phyloP scores from a whole-genome alignment of 2,113 vertebrate genomes.

The Haemorhous mexicanus region DNA sequence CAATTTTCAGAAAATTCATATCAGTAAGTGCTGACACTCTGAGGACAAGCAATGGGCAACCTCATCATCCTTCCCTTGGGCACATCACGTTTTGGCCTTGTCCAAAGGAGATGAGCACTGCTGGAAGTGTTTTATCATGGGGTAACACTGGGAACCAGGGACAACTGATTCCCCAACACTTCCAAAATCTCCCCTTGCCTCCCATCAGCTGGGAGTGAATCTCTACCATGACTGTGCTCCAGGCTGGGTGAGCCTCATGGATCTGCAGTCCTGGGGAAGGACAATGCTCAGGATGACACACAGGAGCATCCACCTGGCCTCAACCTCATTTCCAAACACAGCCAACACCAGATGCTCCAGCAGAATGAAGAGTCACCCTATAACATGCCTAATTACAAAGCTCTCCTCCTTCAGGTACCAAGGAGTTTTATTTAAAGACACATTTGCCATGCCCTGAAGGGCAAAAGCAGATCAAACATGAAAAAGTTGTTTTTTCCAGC shows the following conservation, averaged over 20 bases:
- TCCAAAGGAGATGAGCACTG: not conserved
- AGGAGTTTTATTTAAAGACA: not conserved
- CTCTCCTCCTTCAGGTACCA: not conserved
- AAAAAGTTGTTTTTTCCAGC: constrained; percentile 8
- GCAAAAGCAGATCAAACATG: not conserved
- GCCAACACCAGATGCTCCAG: not conserved
- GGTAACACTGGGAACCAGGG: not conserved
- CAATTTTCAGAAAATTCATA: not conserved
- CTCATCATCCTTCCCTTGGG: not conserved
- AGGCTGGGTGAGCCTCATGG: not conserved
- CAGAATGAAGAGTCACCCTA: not conserved
- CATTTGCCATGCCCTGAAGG: constrained; percentile 1
- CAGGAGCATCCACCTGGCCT: not conserved
- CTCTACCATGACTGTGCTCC: not conserved
- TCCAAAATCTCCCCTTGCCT: not conserved
- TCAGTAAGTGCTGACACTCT: not conserved
- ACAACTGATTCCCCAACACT: not conserved
- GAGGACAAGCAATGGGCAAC: not conserved
- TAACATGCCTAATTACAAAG: not conserved
- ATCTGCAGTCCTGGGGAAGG: not conserved
- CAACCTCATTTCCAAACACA: not conserved
- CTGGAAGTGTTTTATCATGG: not conserved
- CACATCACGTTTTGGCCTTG: rapidly evolving
- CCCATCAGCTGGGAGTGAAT: not conserved
- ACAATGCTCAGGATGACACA: not conserved